phyloP scores from a whole-genome alignment of 2,888 invertebrate species.

The Rhagonycha lutea region DNA sequence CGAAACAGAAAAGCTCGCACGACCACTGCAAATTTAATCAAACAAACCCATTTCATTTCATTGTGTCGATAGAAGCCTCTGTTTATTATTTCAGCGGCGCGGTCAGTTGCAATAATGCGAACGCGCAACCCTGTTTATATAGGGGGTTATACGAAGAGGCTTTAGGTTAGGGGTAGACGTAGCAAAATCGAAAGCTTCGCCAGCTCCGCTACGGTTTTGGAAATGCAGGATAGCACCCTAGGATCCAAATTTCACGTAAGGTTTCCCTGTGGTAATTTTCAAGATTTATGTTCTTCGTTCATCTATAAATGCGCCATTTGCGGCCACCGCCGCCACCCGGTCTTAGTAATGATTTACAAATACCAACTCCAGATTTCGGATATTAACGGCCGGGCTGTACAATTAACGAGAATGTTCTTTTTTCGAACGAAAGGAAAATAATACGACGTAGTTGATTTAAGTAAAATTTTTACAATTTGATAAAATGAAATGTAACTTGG shows the following conservation, averaged over 20 bases:
- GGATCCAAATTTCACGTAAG: constrained; percentile 28
- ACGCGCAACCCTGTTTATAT: constrained; percentile 31
- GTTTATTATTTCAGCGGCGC: constrained; percentile 41
- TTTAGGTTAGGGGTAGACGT: constrained; percentile 21
- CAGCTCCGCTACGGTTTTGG: constrained; percentile 13
- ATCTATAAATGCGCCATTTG: constrained; percentile 32
- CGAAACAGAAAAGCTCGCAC: constrained; percentile 29
- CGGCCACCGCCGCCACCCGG: constrained; percentile 21
- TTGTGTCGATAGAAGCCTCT: constrained; percentile 34
- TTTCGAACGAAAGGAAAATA: background rate
- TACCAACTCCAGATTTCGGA: constrained; percentile 29
- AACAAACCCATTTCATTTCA: constrained; percentile 38
- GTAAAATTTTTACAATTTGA: background rate
- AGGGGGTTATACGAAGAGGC: constrained; percentile 20
- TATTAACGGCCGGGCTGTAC: constrained; percentile 29
- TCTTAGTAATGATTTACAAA: constrained; percentile 37
- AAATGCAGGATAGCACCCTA: constrained; percentile 20
- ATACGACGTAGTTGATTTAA: background rate
- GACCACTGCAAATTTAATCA: constrained; percentile 36
- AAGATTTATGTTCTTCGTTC: constrained; percentile 30
- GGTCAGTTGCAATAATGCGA: constrained; percentile 36
- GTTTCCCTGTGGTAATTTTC: constrained; percentile 26
- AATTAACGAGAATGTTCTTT: constrained; percentile 9
- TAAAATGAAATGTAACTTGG: background rate
- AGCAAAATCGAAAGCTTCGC: constrained; percentile 7